phyloP scores from a whole-genome alignment of 2,888 invertebrate species.

The Dysmachus trigonus region DNA sequence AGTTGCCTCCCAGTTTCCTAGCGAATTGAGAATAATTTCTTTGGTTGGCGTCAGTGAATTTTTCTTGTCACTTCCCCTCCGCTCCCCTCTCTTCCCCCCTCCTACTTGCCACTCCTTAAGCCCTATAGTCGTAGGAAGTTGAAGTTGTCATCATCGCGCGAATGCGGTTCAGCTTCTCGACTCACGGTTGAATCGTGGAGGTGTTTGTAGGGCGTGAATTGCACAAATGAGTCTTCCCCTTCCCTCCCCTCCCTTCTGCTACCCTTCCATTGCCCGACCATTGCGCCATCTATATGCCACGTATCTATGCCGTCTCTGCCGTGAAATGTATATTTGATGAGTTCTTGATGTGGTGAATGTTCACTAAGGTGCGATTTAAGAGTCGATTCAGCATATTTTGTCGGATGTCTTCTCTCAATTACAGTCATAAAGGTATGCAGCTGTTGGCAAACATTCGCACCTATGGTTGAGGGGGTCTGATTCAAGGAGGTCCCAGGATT shows the following conservation, averaged over 20 bases:
- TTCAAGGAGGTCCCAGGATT: neutral
- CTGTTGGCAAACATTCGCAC: conserved; percentile 8
- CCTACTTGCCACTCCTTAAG: neutral
- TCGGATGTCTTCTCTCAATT: conserved; percentile 24
- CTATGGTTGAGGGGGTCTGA: neutral
- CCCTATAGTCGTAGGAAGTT: neutral
- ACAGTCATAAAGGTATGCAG: conserved; percentile 21
- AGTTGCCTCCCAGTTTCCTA: conserved; percentile 21
- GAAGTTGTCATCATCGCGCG: neutral
- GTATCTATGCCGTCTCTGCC: conserved; percentile 4
- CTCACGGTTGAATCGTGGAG: neutral
- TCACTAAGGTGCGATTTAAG: conserved; percentile 28
- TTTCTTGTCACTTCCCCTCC: neutral
- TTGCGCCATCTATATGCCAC: neutral
- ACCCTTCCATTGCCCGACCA: no score
- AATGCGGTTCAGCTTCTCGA: neutral
- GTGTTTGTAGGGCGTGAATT: conserved; percentile 11
- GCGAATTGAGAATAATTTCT: conserved; percentile 34
- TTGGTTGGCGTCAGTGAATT: conserved; percentile 14
- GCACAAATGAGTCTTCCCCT: conserved; percentile 1
- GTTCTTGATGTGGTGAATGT: conserved; percentile 40
- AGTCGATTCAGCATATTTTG: conserved; percentile 29
- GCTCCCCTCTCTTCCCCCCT: neutral
- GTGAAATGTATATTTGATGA: conserved; percentile 42
- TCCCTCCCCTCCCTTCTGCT: no score